Percentiles rank a stretch among this genome's conserved stretches.
Conservation (phyloP, 2,113 vertebrate genomes). For the Alaudala cheleensis region DNA sequence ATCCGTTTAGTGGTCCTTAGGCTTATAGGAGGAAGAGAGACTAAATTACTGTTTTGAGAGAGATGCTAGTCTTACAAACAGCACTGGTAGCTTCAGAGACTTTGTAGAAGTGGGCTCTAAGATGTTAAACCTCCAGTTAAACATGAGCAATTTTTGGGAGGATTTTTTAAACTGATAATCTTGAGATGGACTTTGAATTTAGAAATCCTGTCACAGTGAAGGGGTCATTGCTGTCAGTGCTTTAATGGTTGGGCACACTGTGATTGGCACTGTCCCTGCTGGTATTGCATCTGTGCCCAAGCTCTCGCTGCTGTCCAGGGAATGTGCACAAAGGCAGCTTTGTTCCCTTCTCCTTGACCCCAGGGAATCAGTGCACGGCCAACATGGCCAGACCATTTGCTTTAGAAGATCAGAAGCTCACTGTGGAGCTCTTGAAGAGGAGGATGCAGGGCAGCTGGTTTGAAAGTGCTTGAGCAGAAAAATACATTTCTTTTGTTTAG, state of each 20-base stretch:
- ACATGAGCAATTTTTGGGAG: neutral
- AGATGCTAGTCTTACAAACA: neutral
- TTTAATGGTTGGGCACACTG: neutral
- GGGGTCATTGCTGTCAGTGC: neutral
- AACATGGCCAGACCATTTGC: neutral
- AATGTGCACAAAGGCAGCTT: conserved; percentile 46
- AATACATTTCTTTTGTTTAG: neutral
- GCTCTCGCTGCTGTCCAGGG: neutral
- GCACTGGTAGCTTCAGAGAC: neutral
- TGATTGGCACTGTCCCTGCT: neutral
- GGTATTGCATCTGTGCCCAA: neutral
- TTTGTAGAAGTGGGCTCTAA: neutral
- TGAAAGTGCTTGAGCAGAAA: neutral
- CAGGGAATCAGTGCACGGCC: neutral
- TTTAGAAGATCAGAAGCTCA: neutral
- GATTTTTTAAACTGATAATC: neutral
- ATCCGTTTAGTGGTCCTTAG: neutral
- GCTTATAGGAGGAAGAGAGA: neutral
- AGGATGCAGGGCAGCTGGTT: neutral
- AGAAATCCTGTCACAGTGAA: neutral
- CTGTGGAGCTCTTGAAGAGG: neutral
- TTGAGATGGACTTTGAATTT: neutral
- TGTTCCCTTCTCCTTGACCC: conserved; percentile 47
- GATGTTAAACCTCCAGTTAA: neutral
- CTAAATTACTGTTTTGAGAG: neutral